Evolutionary conservation across 2,113 vertebrate species (phyloP).

Genomic region (Cinclus cinclus): DNA sequence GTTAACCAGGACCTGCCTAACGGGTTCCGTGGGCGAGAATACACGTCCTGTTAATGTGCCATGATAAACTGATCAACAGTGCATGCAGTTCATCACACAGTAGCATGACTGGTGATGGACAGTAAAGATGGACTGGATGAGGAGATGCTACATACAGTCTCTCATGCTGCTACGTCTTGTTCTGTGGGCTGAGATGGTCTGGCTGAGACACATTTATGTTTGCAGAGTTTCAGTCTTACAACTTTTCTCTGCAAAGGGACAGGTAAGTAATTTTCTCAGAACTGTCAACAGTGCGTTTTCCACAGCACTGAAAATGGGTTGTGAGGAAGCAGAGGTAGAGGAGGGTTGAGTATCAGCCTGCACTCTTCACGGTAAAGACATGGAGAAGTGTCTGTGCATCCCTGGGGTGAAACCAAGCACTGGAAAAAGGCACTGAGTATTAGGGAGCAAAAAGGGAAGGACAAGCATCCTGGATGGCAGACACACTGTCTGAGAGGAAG

Average conservation of each 20-base stretch:
- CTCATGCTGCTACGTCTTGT: not conserved
- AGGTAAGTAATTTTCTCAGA: not conserved
- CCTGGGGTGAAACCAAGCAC: not conserved
- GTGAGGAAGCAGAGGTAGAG: not conserved
- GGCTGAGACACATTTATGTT: fast-evolving
- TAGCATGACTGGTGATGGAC: not conserved
- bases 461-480: not conserved
- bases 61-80: not conserved
- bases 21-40: not conserved
- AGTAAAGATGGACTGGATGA: not conserved
- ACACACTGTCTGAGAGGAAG: not conserved
- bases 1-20: not conserved
- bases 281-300: not conserved
- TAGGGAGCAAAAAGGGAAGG: not conserved
- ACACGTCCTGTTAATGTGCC: not conserved
- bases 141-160: not conserved
- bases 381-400: not conserved
- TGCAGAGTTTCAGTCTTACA: not conserved
- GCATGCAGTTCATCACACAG: not conserved
- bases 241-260: not conserved
- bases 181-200: not conserved
- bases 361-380: fast-evolving
- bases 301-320: not conserved
- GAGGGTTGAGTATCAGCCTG: not conserved
- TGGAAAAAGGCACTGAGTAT: not conserved